phyloP scores from a whole-genome alignment of 2,888 invertebrate species.

The Sphaerophoria rueppellii region DNA sequence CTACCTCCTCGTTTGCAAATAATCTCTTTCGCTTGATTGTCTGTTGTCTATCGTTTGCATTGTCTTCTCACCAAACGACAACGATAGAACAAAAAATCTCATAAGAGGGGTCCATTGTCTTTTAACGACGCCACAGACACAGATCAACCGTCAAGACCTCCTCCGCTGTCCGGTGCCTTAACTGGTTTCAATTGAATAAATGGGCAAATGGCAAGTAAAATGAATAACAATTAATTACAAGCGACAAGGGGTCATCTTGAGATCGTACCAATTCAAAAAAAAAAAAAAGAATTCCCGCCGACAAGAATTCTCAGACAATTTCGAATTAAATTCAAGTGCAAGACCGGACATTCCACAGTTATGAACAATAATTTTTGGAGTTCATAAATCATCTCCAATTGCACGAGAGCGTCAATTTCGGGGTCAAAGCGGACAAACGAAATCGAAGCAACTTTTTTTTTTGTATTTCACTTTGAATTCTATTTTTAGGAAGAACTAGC shows the following conservation, averaged over 20 bases:
- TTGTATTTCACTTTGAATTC: conserved; percentile 10
- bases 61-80: background rate
- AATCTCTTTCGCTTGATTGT: conserved; percentile 28
- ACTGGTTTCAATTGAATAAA: conserved; percentile 71
- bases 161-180: conserved; percentile 44
- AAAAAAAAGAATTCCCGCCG: background rate
- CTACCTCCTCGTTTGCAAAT: conserved; percentile 48
- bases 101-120: conserved; percentile 38
- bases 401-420: background rate
- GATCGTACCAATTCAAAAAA: background rate
- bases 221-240: conserved; percentile 69
- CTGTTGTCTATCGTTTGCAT: conserved; percentile 27
- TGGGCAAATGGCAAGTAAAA: conserved; percentile 67
- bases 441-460: background rate
- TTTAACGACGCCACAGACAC: background rate
- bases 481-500: conserved; percentile 47
- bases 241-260: conserved; percentile 10
- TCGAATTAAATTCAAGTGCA: conserved; percentile 46
- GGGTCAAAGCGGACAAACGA: background rate
- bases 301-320: conserved; percentile 58
- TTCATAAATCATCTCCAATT: background rate
- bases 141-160: conserved; percentile 18
- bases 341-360: conserved; percentile 26
- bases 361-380: background rate
- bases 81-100: conserved; percentile 20